Evolutionary conservation across 2,888 invertebrate species (phyloP), one percentile per base, ranked within the genome.

Genomic region (Onthophagus sagittarius): DNA sequence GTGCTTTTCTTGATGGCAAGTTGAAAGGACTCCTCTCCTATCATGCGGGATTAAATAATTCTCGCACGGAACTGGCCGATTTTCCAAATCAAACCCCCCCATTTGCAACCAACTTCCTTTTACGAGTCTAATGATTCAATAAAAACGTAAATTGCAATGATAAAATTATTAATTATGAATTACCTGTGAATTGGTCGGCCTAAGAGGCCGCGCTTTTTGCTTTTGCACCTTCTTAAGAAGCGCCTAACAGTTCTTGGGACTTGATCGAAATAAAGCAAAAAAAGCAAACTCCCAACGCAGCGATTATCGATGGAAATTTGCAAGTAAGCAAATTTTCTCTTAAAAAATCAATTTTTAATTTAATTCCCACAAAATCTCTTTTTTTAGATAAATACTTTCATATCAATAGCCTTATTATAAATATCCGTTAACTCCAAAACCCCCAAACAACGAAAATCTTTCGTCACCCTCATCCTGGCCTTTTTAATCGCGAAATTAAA

Each of bases 71-170:
- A 90, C 83, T 0, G 83, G 81, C 3, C 76, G 80, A 62, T 82
- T 82, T 76, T 86, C 84, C 15, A 88, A 77, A 1, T 85, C 84
- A 76, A 81, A 87, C 0, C 88, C 89, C 33, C 92, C 93, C 72
- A 90, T 89, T 81, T 93, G 93, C 53, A 93, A 88, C 93, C 93
- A 93, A 71, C 91, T 88, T 76, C 89, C 88, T 79, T 89, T 88
- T 11, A 91, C 91, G 69, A 93, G 88, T 73, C 93, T 85, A 73
- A 76, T 23, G 3, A 23, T 3, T 23, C 23, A 23, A 23, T 23
- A 23, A 23, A 23, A 23, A 23, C 2, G 15, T 39, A 62, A 31
- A n/a, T 5, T 31, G 31, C 82, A 75, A 70, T 64, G 62, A 14
- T 62, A 53, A 71, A 23, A 72, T 11, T 62, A 14, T 71, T 75